Percentiles rank a stretch among this genome's conserved stretches.
These are phyloP conservation scores for Lerema accius DNA, from an alignment of 1,140 invertebrate genomes.

Conservation along the genomic window DNA sequence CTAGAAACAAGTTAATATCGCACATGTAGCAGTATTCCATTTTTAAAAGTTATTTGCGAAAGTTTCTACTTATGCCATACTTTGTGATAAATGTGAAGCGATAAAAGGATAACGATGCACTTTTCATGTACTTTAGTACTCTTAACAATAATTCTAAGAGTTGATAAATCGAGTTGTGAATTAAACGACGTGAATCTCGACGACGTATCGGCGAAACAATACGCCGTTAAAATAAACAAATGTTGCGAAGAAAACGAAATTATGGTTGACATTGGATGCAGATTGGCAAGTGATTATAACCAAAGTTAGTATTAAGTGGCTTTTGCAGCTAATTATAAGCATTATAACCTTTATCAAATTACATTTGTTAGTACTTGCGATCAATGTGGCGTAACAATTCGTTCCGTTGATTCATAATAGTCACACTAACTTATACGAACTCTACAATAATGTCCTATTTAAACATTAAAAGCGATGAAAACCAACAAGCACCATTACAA, in stretches of 20 bases:
- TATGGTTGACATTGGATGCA: conserved; percentile 86
- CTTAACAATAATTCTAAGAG: conserved; percentile 14
- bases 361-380: conserved; percentile 12
- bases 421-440: no score
- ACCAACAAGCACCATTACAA: no score
- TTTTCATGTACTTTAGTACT: conserved; percentile 13
- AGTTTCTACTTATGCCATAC: conserved; percentile 17
- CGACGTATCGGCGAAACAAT: conserved; percentile 68
- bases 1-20: conserved; percentile 10
- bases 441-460: no score
- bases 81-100: conserved; percentile 22
- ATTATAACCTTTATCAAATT: conserved; percentile 22
- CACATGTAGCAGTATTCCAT: conserved; percentile 11
- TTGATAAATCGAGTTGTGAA: conserved; percentile 33
- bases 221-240: conserved; percentile 86
- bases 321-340: conserved; percentile 10
- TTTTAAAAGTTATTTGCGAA: conserved; percentile 15
- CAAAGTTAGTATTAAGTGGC: conserved; percentile 69
- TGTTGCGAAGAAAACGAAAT: conserved; percentile 90
- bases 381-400: conserved; percentile 6
- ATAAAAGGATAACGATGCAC: conserved; percentile 22
- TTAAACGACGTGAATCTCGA: conserved; percentile 66
- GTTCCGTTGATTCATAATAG: background rate
- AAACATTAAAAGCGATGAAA: no score
- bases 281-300: conserved; percentile 83